Evolutionary conservation across 2,113 vertebrate genomes (phyloP), one percentile per base, ranked within the genome.

Genomic region (Syrrhaptes paradoxus): DNA sequence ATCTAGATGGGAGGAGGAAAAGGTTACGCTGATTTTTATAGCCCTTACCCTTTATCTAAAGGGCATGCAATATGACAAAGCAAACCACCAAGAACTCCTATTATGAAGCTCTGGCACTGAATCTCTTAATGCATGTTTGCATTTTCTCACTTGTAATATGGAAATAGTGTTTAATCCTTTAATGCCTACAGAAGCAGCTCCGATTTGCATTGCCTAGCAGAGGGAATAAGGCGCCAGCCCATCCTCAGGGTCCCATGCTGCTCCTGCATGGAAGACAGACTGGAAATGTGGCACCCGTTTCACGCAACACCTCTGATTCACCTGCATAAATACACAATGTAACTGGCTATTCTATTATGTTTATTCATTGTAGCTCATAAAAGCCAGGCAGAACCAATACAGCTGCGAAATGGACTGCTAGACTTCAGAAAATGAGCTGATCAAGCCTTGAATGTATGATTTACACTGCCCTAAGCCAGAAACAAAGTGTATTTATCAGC

Each of bases 241-340:
- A 65, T 58, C 25, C 49, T 34, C 36, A 36, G 32, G 45, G 28
- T 52, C 48, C 58, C 71, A 65, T 0, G 0, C 36, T 65, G 28
- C 41, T 52, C 38, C 7, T 3, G 4, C 0, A 1, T 3, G 3
- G 41, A 43, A 65, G 38, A 13, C 0, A 0, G 28, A 12, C 41
- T 58, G 75, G 51, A 94, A 89, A 66, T 0, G 28, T 7, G 26
- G 16, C 24, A 82, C 7, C 7, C 10, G 45, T 72, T 73, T 7
- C 65, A 72, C 25, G 4, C 13, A 36, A 38, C 7, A 5, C 8
- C 71, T 67, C 46, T 32, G 45, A 55, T 54, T 68, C 48, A 12
- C 0, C 1, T 45, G 19, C 19, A 46, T 17, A 78, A 85, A 55
- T 22, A 57, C 65, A 57, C 52, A 74, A 38, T 0, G 0, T 13